Evolutionary conservation across 2,888 invertebrate genomes (phyloP).

Genomic region (Melanostoma scalare): DNA sequence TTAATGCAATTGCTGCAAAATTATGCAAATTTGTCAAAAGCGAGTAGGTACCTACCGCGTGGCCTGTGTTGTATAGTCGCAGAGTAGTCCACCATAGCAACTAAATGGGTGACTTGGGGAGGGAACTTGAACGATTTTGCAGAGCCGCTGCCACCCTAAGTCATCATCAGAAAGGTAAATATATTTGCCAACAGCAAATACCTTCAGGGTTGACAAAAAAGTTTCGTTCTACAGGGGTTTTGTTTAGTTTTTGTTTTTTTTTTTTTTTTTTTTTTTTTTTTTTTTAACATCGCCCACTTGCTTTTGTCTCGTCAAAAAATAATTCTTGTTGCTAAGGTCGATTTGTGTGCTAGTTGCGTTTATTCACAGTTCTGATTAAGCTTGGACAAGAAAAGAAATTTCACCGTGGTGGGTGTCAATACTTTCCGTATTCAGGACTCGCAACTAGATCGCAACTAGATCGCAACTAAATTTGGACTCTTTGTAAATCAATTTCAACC

Average conservation of each 20-base stretch:
- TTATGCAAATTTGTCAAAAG: conserved; percentile 71
- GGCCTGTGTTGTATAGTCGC: not conserved
- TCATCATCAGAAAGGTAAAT: conserved; percentile 66
- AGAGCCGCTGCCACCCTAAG: conserved; percentile 16
- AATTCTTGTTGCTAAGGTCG: conserved; percentile 40
- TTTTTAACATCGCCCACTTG: conserved; percentile 55
- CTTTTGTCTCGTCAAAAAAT: conserved; percentile 52
- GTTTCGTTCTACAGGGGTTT: conserved; percentile 2
- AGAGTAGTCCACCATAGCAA: conserved; percentile 1
- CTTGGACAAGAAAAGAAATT: conserved; percentile 8
- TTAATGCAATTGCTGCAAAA: conserved; percentile 73
- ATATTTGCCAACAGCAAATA: conserved; percentile 66
- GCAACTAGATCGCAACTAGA: too few relatives aligned
- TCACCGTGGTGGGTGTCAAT: not conserved
- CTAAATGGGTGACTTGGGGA: conserved; percentile 29
- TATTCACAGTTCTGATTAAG: not conserved
- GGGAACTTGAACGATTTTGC: conserved; percentile 33
- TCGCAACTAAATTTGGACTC: too few relatives aligned
- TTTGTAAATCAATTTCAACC: too few relatives aligned
- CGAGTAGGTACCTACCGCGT: conserved; percentile 24
- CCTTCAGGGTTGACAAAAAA: conserved; percentile 50
- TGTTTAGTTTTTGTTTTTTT: not conserved
- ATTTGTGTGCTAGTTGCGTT: conserved; percentile 44
- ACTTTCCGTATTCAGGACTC: too few relatives aligned
- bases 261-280: conserved; percentile 6